Evolutionary conservation across 2,888 invertebrate species (phyloP), one percentile per base, ranked within the genome.

Genomic region (Drosophila rellima): DNA sequence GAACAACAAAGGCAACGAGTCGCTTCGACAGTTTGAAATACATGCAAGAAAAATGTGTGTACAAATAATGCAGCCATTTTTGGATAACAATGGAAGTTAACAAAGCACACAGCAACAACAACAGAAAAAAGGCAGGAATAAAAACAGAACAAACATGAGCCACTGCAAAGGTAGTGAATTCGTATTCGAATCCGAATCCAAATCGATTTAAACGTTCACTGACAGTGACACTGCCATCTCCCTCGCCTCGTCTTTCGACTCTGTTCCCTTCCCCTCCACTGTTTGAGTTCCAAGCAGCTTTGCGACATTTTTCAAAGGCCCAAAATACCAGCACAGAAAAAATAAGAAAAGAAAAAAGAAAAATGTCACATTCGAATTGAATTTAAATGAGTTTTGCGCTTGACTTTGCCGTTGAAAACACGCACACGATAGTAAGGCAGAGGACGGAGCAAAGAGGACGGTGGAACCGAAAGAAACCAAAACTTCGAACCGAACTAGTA

Each of bases 21-120:
- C 17, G 23, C 29, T 29, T 31, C 20, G 48, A 51, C 59, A n/a
- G 51, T 50, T 50, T 48, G 57, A 52, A 67, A 74, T 20, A 57
- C 18, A 56, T 42, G 35, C 18, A 72, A 68, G 67, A 70, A 74
- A 59, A 33, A 59, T 74, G 70, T 72, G 65, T 69, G 79, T 84
- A 84, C 83, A 86, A 80, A 90, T 74, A 89, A 87, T 87, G 76
- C 88, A 87, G 90, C 90, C 87, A 89, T 90, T 87, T 87, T 87
- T 90, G 89, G 74, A 78, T 80, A 80, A 82, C 76, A 87, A 89
- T 82, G 89, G 78, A 81, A 71, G 70, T 76, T 72, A 74, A 86
- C 69, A 86, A 86, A 88, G 72, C 70, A 73, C 72, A 61, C 26
- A n/a, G 26, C 44, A 37, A 45, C 44, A 76, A 40, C 42, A 78